Conservation (phyloP, 2,888 invertebrate species). For the Thyatira batis region DNA sequence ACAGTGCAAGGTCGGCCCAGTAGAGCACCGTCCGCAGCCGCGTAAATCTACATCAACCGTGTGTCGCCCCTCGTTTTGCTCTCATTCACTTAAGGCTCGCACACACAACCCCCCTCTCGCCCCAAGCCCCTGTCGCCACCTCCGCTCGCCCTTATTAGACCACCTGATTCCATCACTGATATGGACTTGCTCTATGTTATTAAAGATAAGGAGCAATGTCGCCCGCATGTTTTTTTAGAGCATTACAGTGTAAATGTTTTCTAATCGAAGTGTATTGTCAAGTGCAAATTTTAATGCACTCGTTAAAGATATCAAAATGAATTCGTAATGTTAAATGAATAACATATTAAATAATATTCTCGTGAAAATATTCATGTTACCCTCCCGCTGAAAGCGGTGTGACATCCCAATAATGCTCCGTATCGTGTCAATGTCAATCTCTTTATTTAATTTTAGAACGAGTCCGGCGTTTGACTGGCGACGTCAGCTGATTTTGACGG, state of each 20-base stretch:
- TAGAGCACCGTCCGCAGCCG: conserved; percentile 72
- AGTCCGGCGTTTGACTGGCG: conserved; percentile 52
- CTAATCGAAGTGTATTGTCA: too few relatives aligned
- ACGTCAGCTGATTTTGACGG: conserved; percentile 65
- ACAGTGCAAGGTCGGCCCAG: conserved; percentile 50
- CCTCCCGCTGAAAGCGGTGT: conserved; percentile 26
- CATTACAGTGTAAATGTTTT: too few relatives aligned
- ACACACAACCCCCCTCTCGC: conserved; percentile 23
- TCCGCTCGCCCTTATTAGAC: conserved; percentile 26
- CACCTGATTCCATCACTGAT: conserved; percentile 25
- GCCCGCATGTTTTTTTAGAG: background rate
- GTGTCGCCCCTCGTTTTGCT: conserved; percentile 72
- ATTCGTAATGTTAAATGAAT: background rate
- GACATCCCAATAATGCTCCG: conserved; percentile 39
- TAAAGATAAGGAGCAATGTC: background rate
- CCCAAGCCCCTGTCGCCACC: conserved; percentile 17
- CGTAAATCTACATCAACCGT: conserved; percentile 78
- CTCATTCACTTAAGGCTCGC: conserved; percentile 49
- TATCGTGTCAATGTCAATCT: conserved; percentile 72
- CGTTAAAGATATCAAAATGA: too few relatives aligned
- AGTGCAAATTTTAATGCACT: too few relatives aligned
- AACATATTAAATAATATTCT: background rate
- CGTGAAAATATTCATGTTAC: background rate
- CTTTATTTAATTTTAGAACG: conserved; percentile 64
- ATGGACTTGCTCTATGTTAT: conserved; percentile 15